Conservation (phyloP, 2,888 invertebrate species). For the Morpho deidamia region DNA sequence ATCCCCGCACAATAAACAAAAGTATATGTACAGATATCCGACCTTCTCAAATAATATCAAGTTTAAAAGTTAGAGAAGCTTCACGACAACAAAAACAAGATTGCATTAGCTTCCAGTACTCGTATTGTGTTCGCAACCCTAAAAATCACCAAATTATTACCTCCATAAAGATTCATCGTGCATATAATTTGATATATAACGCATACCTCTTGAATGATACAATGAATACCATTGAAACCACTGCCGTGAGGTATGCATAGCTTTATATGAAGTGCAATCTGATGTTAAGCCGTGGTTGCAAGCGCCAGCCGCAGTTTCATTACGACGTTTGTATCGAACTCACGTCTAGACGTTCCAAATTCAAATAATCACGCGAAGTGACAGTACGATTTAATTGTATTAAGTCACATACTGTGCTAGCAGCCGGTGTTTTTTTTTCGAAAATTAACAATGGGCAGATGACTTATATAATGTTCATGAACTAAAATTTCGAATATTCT, state of each 20-base stretch:
- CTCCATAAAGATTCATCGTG: too few species aligned
- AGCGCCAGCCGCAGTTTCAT: conserved; percentile 42
- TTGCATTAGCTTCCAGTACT: too few species aligned
- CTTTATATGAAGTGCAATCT: too few species aligned
- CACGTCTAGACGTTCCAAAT: conserved; percentile 37
- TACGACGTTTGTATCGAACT: conserved; percentile 33
- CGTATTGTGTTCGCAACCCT: too few species aligned
- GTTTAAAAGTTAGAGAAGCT: too few species aligned
- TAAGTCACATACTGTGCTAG: conserved; percentile 6
- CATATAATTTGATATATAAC: not conserved
- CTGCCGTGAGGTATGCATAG: conserved; percentile 8
- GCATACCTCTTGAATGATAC: conserved; percentile 17
- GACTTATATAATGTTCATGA: conserved; percentile 22
- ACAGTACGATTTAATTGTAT: conserved; percentile 27
- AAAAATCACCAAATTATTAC: too few species aligned
- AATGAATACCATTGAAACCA: not conserved
- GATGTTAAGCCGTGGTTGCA: conserved; percentile 39
- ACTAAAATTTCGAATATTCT: conserved; percentile 10
- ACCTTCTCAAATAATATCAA: too few species aligned
- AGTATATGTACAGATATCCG: too few species aligned
- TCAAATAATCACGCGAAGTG: conserved; percentile 44
- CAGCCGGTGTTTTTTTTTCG: conserved; percentile 29
- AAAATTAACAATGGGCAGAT: conserved; percentile 33
- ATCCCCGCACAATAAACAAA: too few species aligned
- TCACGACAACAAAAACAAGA: too few species aligned